These are phyloP conservation scores for Hyperoodon ampullatus DNA, from an alignment of 2,113 vertebrate genomes.

Conservation along the genomic window DNA sequence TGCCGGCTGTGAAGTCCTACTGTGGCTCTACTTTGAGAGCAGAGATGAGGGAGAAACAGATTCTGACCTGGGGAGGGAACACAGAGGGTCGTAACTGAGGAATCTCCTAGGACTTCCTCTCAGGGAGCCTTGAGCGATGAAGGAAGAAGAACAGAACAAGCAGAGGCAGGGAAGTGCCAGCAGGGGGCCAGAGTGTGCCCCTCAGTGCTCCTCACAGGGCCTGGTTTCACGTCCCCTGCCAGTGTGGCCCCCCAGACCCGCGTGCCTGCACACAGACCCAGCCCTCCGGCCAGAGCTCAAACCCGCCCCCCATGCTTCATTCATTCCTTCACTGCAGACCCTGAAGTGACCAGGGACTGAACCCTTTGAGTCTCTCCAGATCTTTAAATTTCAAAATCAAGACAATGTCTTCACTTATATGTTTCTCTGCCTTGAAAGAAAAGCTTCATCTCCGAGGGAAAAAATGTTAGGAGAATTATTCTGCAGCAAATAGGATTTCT, in stretches of 20 bases:
- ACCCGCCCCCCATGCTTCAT: fast-evolving
- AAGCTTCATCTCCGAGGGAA: background rate
- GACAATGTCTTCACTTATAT: background rate
- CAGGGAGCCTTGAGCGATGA: background rate
- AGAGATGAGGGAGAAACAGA: background rate
- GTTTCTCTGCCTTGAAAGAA: background rate
- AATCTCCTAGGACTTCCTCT: background rate
- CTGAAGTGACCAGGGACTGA: background rate
- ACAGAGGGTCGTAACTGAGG: background rate
- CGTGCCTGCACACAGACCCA: no score
- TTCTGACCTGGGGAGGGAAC: background rate
- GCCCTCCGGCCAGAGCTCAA: background rate
- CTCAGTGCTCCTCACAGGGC: fast-evolving
- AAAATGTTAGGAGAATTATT: background rate
- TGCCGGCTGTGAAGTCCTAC: fast-evolving
- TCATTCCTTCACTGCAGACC: background rate
- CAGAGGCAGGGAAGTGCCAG: background rate
- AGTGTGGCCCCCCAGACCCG: background rate
- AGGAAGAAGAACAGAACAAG: background rate
- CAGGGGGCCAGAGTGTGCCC: fast-evolving
- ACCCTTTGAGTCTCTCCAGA: fast-evolving
- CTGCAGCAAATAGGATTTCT: background rate
- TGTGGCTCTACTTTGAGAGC: background rate
- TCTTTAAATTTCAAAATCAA: background rate
- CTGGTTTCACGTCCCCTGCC: fast-evolving